phyloP scores from a whole-genome alignment of 2,113 vertebrate species.

The Gorsachius goisagi region DNA sequence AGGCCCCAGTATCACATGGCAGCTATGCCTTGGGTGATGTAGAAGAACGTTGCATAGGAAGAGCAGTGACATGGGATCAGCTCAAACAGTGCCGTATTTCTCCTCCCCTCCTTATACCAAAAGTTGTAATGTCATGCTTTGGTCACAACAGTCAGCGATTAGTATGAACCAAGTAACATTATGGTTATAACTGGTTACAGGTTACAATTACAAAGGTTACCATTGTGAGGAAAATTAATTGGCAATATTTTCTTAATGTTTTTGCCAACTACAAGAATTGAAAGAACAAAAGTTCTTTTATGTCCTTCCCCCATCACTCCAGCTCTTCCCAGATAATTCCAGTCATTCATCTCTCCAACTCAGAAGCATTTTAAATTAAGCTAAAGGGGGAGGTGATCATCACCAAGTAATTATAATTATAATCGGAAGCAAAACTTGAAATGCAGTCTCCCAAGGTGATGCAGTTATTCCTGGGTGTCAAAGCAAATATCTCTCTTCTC shows the following conservation, averaged over 20 bases:
- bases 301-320: neutral
- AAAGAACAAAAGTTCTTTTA: conserved; percentile 25
- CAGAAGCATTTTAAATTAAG: conserved; percentile 54
- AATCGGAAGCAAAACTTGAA: conserved; percentile 45
- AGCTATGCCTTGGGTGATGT: neutral
- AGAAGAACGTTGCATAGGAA: neutral
- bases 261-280: conserved; percentile 15
- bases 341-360: conserved; percentile 34
- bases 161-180: neutral
- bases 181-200: conserved; percentile 37
- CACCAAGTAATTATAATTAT: conserved; percentile 57
- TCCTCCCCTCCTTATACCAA: neutral
- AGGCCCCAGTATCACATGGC: neutral
- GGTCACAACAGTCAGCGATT: neutral
- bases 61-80: neutral
- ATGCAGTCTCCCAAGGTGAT: conserved; percentile 14
- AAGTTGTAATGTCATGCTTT: neutral
- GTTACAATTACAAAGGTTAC: conserved; percentile 33
- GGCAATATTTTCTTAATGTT: conserved; percentile 20
- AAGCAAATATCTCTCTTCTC: neutral
- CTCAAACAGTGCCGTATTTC: neutral
- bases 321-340: conserved; percentile 51
- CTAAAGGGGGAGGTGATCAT: conserved; percentile 31
- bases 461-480: conserved; percentile 34
- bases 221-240: conserved; percentile 46